These are phyloP conservation scores for Mesoclemmys tuberculata DNA, from an alignment of 2,113 vertebrate species.

Conservation along the genomic window DNA sequence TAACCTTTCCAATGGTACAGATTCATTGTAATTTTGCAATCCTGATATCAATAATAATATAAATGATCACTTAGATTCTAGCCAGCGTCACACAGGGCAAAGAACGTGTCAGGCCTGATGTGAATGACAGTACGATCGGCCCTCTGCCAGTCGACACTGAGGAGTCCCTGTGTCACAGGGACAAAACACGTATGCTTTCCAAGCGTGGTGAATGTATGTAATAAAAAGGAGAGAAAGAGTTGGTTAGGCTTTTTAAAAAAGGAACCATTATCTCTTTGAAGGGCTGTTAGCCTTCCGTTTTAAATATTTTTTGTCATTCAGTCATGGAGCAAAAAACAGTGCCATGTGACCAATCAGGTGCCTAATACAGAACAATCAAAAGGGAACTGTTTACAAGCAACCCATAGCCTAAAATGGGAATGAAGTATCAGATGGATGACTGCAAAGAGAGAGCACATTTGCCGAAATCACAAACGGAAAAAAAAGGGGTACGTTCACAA, in stretches of 20 bases:
- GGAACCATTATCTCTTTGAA: slow-evolving; percentile 2
- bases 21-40: too few species aligned
- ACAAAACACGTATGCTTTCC: slow-evolving; percentile 9
- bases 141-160: not conserved
- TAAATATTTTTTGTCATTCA: not conserved
- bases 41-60: too few species aligned
- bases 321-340: not conserved
- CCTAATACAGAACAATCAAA: not conserved
- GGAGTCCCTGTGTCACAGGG: not conserved
- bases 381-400: not conserved
- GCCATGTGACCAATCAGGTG: not conserved
- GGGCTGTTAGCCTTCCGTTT: not conserved
- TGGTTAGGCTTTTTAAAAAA: not conserved
- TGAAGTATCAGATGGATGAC: not conserved
- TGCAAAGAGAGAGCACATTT: not conserved
- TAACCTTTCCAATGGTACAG: too few species aligned
- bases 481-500: not conserved
- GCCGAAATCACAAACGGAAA: not conserved
- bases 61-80: too few species aligned
- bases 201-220: accelerated
- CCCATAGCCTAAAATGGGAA: not conserved
- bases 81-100: too few species aligned
- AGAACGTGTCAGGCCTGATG: not conserved
- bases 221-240: not conserved
- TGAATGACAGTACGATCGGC: not conserved